These are phyloP conservation scores for Synanthedon formicaeformis DNA, from an alignment of 2,888 invertebrate species.

Conservation along the genomic window DNA sequence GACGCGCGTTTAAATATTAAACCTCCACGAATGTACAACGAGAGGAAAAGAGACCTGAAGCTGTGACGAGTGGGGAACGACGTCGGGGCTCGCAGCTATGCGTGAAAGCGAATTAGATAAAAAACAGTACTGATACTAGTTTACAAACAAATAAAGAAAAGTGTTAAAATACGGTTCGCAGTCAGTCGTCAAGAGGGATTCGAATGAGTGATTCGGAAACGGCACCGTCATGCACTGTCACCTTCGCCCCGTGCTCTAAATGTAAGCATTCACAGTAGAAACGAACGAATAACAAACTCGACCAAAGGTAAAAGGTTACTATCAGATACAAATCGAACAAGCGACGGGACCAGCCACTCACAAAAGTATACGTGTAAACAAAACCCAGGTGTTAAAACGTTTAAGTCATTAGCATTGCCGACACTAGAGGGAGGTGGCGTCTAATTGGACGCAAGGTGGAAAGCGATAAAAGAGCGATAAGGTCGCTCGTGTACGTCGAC, in stretches of 20 bases:
- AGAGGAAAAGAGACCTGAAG: slow-evolving; percentile 20
- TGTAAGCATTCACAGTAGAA: not conserved
- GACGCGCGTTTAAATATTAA: not conserved
- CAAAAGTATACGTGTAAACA: not conserved
- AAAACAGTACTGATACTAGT: not conserved
- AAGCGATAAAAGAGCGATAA: slow-evolving; percentile 9
- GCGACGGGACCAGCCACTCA: slow-evolving; percentile 3
- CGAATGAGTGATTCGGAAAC: not conserved
- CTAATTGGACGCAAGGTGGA: slow-evolving; percentile 10
- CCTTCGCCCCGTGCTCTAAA: not conserved
- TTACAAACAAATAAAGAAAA: not conserved
- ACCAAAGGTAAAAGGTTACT: slow-evolving; percentile 8
- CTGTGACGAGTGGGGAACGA: slow-evolving; percentile 21
- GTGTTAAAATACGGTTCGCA: not conserved
- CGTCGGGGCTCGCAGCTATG: slow-evolving; percentile 6
- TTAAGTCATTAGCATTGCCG: slow-evolving; percentile 3
- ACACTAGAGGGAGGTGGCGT: not conserved
- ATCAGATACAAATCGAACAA: slow-evolving; percentile 10
- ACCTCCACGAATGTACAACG: slow-evolving; percentile 4
- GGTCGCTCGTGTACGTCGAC: slow-evolving; percentile 5
- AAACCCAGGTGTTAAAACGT: not conserved
- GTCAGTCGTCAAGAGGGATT: not conserved
- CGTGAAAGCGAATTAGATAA: not conserved
- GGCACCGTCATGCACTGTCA: not conserved
- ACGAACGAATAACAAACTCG: not conserved